A percentile compares a stretch with the other conserved stretches of the same genome.
These are phyloP conservation scores for Tenthredo scrophulariae DNA, from an alignment of 2,888 invertebrate species.

Conservation along the genomic window DNA sequence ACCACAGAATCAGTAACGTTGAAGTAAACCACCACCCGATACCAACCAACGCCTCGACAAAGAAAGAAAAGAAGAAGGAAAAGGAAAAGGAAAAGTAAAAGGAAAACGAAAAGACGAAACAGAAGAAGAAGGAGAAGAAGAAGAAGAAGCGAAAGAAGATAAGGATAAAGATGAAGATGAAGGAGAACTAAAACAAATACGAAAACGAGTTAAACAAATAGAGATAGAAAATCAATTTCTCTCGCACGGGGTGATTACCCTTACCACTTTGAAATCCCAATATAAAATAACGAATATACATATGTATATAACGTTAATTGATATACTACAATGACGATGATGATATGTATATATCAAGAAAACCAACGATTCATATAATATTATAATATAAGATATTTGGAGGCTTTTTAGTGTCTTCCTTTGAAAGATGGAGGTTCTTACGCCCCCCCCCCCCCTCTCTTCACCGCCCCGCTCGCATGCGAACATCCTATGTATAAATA, in stretches of 20 bases:
- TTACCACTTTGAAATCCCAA: slow-evolving; percentile 64
- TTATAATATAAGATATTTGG: background rate
- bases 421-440: slow-evolving; percentile 14
- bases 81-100: background rate
- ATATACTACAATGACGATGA: background rate
- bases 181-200: slow-evolving; percentile 8
- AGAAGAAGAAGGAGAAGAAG: background rate
- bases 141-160: background rate
- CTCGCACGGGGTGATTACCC: slow-evolving; percentile 69
- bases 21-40: slow-evolving; percentile 67
- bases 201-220: background rate
- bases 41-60: slow-evolving; percentile 62
- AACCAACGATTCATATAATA: slow-evolving; percentile 4
- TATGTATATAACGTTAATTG: background rate
- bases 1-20: slow-evolving; percentile 73
- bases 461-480: background rate
- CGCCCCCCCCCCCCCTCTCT: background rate
- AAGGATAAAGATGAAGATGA: background rate
- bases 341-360: background rate
- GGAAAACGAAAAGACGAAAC: too few species aligned
- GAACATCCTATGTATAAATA: slow-evolving; percentile 14
- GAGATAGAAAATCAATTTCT: slow-evolving; percentile 64
- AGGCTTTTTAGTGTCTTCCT: slow-evolving; percentile 7
- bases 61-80: background rate
- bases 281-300: background rate